Conservation (phyloP, 2,113 vertebrate species). For the Chaetorhynchus papuensis region DNA sequence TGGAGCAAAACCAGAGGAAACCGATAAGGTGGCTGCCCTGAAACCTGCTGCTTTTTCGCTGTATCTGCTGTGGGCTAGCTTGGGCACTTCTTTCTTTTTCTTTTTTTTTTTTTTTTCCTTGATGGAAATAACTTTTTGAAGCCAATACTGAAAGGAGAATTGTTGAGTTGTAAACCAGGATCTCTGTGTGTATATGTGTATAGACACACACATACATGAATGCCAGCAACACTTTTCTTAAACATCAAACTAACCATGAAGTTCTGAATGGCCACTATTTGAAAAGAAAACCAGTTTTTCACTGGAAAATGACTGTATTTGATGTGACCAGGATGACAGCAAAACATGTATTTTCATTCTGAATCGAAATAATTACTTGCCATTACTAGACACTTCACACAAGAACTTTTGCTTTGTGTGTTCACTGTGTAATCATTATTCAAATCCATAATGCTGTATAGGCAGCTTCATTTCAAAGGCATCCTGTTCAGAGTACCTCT, state of each 20-base stretch:
- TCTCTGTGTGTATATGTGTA: neutral
- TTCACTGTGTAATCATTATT: neutral
- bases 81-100: neutral
- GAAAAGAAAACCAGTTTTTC: neutral
- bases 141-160: neutral
- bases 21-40: conserved; percentile 71
- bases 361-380: neutral
- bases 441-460: neutral
- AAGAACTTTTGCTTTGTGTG: neutral
- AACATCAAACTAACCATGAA: neutral
- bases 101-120: neutral
- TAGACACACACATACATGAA: neutral
- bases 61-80: conserved; percentile 34
- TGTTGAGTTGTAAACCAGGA: neutral
- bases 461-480: neutral
- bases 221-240: neutral
- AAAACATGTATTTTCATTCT: neutral
- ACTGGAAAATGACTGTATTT: neutral
- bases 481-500: neutral
- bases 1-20: conserved; percentile 65
- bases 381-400: neutral
- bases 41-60: conserved; percentile 43
- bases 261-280: neutral
- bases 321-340: neutral
- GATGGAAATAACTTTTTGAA: neutral